Evolutionary conservation across 2,113 vertebrate species (phyloP), one percentile per base, ranked within the genome.

Genomic region (Marmota flaviventris): DNA sequence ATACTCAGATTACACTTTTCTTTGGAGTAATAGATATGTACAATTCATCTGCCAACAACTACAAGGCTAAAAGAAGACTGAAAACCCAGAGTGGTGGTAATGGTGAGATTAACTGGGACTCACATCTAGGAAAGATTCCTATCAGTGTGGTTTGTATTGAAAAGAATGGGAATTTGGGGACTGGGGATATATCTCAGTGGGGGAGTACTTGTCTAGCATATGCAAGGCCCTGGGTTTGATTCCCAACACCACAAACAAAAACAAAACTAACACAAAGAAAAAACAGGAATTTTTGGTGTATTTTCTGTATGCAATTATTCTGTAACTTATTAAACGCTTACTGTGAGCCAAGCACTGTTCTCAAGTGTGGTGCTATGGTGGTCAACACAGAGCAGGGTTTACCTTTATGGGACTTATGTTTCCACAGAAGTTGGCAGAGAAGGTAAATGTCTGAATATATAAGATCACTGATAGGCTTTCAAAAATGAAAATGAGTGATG

Each of bases 111-210:
- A 39, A 76, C 48, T 56, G 81, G 51, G 65, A 82, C 8, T 73
- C 58, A 81, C 69, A 91, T 79, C 20, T 14, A 79, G 42, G 34
- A 75, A 42, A 91, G 32, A 69, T 93, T 51, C 16, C 48, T 2
- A 76, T 77, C 14, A n/a, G 4, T 96, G 63, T 78, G 73, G 73
- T 85, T 91, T 93, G 12, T 34, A 67, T 65, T 34, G 91, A 96
- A 78, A 94, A 22, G 92, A 85, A 77, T 3, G 14, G 4, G 61
- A 85, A 81, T 72, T 77, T 91, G 11, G 29, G 65, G 29, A 32
- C 65, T 69, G 13, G 65, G 32, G 32, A 69, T 69, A 13, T 22
- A 61, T 22, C 58, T 61, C 58, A 61, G 58, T 69, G 32, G 27
- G 12, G 12, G 13, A 69, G 4, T 14, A 5, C 65, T 69, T 69